phyloP scores from a whole-genome alignment of 1,140 invertebrate genomes.

The Panagrolaimus sp. region DNA sequence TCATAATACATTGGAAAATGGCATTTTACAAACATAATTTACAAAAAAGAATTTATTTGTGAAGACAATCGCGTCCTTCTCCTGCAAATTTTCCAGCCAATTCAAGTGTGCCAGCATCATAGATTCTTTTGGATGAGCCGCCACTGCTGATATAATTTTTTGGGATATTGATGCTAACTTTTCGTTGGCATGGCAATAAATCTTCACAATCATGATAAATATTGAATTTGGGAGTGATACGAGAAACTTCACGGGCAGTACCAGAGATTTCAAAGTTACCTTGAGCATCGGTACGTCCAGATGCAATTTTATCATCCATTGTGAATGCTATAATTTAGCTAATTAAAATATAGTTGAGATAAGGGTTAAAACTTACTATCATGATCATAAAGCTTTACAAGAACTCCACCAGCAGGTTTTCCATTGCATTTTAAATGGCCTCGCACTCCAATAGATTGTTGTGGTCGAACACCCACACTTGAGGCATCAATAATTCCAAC shows the following conservation, averaged over 20 bases:
- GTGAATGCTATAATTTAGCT: not conserved
- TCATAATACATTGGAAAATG: too few species aligned
- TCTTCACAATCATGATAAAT: constrained; percentile 13
- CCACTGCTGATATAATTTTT: constrained; percentile 35
- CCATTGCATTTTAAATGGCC: constrained; percentile 18
- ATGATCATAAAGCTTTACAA: constrained; percentile 20
- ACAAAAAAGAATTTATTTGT: not conserved
- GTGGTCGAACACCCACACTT: not conserved
- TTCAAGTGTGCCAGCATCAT: constrained; percentile 38
- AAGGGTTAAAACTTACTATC: not conserved
- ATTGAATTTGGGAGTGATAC: not conserved
- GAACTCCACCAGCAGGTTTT: not conserved
- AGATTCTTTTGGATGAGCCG: constrained; percentile 22
- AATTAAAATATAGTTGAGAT: not conserved
- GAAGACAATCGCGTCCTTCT: constrained; percentile 11
- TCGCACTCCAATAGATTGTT: constrained; percentile 1
- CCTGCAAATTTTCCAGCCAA: constrained; percentile 26
- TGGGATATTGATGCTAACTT: constrained; percentile 36
- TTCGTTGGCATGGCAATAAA: constrained; percentile 33
- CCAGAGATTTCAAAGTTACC: constrained; percentile 6
- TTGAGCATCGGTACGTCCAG: not conserved
- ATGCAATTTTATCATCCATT: constrained; percentile 12
- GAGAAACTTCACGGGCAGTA: not conserved
- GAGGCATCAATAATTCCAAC: too few species aligned
- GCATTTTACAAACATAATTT: too few species aligned